Percentiles rank a stretch among this genome's conserved stretches.
Conservation (phyloP, 2,113 vertebrate genomes). For the Oxygymnocypris stewartii region DNA sequence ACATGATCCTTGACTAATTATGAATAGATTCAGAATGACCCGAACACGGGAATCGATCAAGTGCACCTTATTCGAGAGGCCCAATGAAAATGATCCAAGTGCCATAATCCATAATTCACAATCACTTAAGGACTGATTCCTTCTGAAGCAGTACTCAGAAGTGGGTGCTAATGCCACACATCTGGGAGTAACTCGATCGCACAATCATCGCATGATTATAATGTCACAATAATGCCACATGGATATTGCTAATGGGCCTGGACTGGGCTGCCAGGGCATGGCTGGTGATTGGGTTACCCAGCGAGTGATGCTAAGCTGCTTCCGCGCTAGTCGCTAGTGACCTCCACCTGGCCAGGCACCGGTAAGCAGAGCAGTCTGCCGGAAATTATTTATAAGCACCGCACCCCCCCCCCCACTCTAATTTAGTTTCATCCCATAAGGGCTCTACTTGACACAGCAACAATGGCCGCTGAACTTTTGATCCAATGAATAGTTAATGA, state of each 20-base stretch:
- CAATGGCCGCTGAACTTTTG: conserved; percentile 84
- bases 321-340: conserved; percentile 67
- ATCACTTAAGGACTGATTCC: background rate
- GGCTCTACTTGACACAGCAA: conserved; percentile 79
- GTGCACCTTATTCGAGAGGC: conserved; percentile 47
- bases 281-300: conserved; percentile 54
- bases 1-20: background rate
- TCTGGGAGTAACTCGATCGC: background rate
- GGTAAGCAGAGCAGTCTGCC: conserved; percentile 79
- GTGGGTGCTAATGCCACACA: background rate
- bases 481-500: conserved; percentile 90
- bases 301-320: conserved; percentile 45
- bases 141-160: background rate
- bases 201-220: background rate
- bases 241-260: conserved; percentile 24
- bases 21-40: background rate
- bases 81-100: conserved; percentile 69
- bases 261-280: conserved; percentile 25
- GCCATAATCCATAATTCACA: conserved; percentile 50
- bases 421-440: conserved; percentile 76
- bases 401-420: conserved; percentile 71
- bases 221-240: background rate
- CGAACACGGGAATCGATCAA: too few relatives aligned
- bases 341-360: conserved; percentile 70
- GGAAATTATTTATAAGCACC: conserved; percentile 85